Base-by-base conservation (phyloP, 2,113 vertebrate species). In the Istiophorus platypterus region DNA sequence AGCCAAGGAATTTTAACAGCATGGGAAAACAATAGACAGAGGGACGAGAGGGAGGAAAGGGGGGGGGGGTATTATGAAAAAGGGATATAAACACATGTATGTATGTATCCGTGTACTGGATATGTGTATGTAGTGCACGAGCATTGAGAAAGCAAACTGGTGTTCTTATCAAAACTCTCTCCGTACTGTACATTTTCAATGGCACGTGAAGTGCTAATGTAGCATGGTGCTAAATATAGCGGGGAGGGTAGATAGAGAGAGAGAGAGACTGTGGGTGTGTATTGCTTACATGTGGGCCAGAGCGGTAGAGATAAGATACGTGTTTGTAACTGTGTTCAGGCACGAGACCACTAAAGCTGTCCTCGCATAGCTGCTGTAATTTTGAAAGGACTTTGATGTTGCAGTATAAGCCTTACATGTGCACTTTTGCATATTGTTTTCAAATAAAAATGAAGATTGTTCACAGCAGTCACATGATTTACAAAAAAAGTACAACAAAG, bases 11-110 rank as follows among this genome's bases (percentile, higher is more conserved):
- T 94, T 91, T 92, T 81, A 94, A 94, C 90, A 90, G 89, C 87
- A 86, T 93, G 90, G 61, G 90, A 92, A 94, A 95, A 95, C 92
- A 94, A 93, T 94, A 89, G 88, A 85, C 80, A 49, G 80, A 81
- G 29, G 51, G 56, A 77, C 57, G 75, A 81, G 78, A 82, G 66
- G 57, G 54, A 85, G 72, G 63, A 87, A 77, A 45, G 20, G 4
- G 65, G 26, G 64, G n/a, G 67, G 67, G 62, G 31, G 59, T 64
- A 17, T 65, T 68, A 59, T 64, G 41, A 72, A 12, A 69, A 71
- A 42, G 61, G 41, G 22, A 73, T 57, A 56, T 81, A 90, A 91
- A 92, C 69, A 87, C 74, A 34, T 49, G 34, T 2, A 39, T 78
- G 63, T 62, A 63, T 78, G 64, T 29, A 45, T 57, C 18, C 56